A percentile compares a stretch with the other conserved stretches of the same genome.
Evolutionary conservation across 2,797 vertebrate species (phyloP).

Genomic region (Orientallactaga sibirica): DNA sequence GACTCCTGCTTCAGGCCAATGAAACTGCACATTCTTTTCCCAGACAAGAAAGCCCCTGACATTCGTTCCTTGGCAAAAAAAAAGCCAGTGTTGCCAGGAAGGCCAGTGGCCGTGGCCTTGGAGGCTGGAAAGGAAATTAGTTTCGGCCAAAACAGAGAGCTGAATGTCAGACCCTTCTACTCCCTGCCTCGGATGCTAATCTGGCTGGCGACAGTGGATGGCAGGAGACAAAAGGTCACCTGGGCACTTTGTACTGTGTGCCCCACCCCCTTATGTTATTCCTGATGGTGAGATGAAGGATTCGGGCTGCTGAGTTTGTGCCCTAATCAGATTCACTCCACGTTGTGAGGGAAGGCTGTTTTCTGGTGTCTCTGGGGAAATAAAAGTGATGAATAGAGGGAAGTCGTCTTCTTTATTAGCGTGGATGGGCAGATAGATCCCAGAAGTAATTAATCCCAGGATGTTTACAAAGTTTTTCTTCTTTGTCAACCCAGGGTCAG

Average conservation of each 20-base stretch:
- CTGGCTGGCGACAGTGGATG: neutral
- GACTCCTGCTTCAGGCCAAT: neutral
- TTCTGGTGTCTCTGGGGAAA: constrained; percentile 71
- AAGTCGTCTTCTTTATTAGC: constrained; percentile 77
- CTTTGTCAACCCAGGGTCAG: constrained; percentile 44
- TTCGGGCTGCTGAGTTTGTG: neutral
- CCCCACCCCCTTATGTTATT: neutral
- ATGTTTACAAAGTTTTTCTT: constrained; percentile 65
- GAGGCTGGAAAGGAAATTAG: constrained; percentile 80
- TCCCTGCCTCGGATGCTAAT: constrained; percentile 55
- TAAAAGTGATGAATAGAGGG: constrained; percentile 75
- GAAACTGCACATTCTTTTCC: constrained; percentile 55
- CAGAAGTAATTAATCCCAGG: constrained; percentile 75
- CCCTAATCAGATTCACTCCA: constrained; percentile 46
- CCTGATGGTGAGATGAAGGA: constrained; percentile 13
- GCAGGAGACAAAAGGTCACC: constrained; percentile 42
- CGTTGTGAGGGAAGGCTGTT: constrained; percentile 67
- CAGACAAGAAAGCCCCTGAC: constrained; percentile 51
- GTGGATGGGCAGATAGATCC: constrained; percentile 52
- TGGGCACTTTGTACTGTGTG: neutral
- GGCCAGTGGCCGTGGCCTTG: neutral
- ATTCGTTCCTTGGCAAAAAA: constrained; percentile 55
- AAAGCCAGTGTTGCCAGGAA: constrained; percentile 43
- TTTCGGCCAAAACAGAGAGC: constrained; percentile 72
- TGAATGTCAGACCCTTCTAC: constrained; percentile 56